Evolutionary conservation across 1,140 invertebrate species (phyloP), one percentile per base, ranked within the genome.

Genomic region (Rhyzopertha dominica): DNA sequence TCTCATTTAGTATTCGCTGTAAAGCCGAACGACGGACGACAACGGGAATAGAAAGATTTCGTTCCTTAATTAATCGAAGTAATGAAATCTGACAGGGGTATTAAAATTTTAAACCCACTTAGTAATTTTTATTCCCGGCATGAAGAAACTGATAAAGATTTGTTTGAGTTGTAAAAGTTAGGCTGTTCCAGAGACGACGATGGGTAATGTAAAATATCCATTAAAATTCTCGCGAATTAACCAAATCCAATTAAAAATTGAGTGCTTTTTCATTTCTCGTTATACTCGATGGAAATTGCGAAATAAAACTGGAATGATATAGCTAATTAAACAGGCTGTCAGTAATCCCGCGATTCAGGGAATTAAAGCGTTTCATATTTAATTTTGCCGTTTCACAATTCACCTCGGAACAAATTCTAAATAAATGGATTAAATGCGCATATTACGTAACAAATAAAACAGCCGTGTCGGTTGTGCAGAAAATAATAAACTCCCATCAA

Each of bases 181-280:
- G 48, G 41, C 40, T 44, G 47, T 53, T 46, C 39, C 30, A 23
- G 47, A 56, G 51, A 42, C 44, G 28, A 52, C 44, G 62, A 55
- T 54, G 63, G 53, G 41, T 55, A 52, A 63, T 65, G 62, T 65
- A 62, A 57, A 64, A 65, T 65, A 63, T 66, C 65, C 65, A 67
- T 67, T 67, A 66, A 65, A 67, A 65, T 67, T 63, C 58, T 58
- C 53, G 43, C 53, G 63, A 66, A 67, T 67, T 67, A 67, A 66
- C 65, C 61, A 59, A 60, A 65, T 63, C 59, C 63, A 67, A 67
- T 67, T 67, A 67, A 67, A 67, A 67, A 65, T 65, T 65, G 62
- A 67, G 65, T 67, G 65, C 65, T 66, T 67, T 67, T 67, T 59
- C 65, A 61, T 63, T 66, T 67, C 49, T 18, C 45, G 39, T 46